phyloP scores from a whole-genome alignment of 2,888 invertebrate species.

The Tubulanus polymorphus region DNA sequence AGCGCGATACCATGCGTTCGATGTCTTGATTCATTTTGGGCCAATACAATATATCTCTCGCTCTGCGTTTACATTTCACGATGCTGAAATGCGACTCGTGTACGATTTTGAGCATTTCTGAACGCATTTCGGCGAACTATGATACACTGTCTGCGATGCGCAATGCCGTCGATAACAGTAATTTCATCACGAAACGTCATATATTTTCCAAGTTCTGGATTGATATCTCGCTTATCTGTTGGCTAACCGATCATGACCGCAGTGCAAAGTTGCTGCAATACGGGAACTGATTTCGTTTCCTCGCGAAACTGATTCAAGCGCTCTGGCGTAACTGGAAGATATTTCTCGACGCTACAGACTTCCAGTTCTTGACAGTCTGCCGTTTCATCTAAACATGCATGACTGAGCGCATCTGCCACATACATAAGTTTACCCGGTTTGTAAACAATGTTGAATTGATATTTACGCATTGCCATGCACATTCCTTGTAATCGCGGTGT shows the following conservation, averaged over 20 bases:
- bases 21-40: conserved; percentile 17
- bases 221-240: too few relatives aligned
- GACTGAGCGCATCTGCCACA: conserved; percentile 22
- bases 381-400: conserved; percentile 9
- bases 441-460: conserved; percentile 14
- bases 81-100: conserved; percentile 14
- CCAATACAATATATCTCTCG: conserved; percentile 15
- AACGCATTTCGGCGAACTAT: conserved; percentile 9
- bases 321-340: too few relatives aligned
- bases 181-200: conserved; percentile 6
- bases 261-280: too few relatives aligned
- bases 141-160: conserved; percentile 5
- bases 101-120: conserved; percentile 3
- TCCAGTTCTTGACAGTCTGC: background rate
- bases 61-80: conserved; percentile 10
- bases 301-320: too few relatives aligned
- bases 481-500: conserved; percentile 18
- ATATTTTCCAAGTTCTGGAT: too few relatives aligned
- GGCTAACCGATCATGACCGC: too few relatives aligned
- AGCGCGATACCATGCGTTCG: conserved; percentile 9
- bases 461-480: conserved; percentile 14
- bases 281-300: too few relatives aligned
- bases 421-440: conserved; percentile 20
- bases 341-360: too few relatives aligned
- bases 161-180: conserved; percentile 1